These are phyloP conservation scores for Anas bernieri DNA, from an alignment of 2,797 vertebrate species.

Conservation along the genomic window DNA sequence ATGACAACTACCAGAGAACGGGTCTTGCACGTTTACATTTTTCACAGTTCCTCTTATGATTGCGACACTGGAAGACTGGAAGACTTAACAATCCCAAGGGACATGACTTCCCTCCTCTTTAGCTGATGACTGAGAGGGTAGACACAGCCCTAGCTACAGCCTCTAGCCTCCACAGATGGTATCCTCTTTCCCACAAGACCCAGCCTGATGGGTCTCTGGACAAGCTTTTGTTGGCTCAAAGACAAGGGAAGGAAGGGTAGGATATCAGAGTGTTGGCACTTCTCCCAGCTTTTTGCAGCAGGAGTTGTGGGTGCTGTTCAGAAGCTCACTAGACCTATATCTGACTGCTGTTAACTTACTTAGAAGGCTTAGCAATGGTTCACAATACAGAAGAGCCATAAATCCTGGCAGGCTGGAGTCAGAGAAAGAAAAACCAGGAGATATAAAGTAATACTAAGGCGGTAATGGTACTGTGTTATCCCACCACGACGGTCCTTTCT, in stretches of 20 bases:
- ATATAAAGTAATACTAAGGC: neutral
- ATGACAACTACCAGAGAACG: neutral
- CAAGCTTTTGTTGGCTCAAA: neutral
- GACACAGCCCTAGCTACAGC: neutral
- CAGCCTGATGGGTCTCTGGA: neutral
- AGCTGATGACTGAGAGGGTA: neutral
- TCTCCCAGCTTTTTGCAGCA: neutral
- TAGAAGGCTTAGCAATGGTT: neutral
- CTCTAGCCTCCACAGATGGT: neutral
- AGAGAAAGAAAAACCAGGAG: neutral
- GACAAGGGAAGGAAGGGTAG: neutral
- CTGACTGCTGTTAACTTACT: neutral
- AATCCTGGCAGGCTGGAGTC: neutral
- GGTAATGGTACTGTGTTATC: neutral
- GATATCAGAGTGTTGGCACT: neutral
- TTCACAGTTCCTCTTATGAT: neutral
- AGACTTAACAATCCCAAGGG: neutral
- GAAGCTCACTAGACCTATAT: neutral
- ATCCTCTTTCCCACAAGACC: neutral
- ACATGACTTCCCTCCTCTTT: neutral
- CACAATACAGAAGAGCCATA: neutral
- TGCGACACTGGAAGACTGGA: neutral
- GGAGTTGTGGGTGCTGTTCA: neutral
- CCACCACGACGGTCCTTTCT: neutral
- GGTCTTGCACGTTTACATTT: neutral